Base-by-base conservation (phyloP, 2,888 invertebrate genomes). In the Cotesia congregata region DNA sequence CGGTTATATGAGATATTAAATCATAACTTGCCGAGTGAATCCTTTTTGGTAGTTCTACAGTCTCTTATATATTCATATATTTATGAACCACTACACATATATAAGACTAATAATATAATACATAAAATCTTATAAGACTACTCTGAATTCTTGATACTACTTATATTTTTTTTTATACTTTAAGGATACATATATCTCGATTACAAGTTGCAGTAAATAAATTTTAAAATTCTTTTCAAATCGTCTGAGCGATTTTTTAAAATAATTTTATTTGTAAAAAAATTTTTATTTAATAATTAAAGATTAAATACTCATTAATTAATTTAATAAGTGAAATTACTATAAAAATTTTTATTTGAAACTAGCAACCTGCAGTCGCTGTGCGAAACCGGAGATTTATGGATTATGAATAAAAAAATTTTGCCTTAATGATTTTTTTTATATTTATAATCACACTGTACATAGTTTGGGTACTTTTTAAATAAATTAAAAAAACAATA, bases 1-100 rank as follows among this genome's bases (percentile, higher is more conserved):
- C 60, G 70, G 81, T 78, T 81, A 80, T 82, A 82, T 80, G 82
- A 80, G 81, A 68, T 83, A 82, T 86, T 85, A 85, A 86, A 86
- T 50, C 50, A 86, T 86, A 83, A 86, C 61, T 71, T 60, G 60
- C 5, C 15, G 61, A 60, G n/a, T 61, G 77, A 15, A 50, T 50
- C 50, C 50, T 12, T 50, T 50, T 50, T 50, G 50, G 50, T 50
- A 50, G 50, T 50, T 12, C 12, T 50, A 50, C 12, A 50, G 50
- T 50, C 50, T 50, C 9, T 50, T 39, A 67, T 39, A 12, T n/a
- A 1, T 39, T 5, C 30, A 38, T 67, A n/a, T 67, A 38, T 67
- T 38, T 67, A 50, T 50, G 50, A 50, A 50, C 9, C 50, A 50
- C 50, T 50, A 12, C 4, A 50, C 12, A 50, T 50, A 50, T 50